Conservation (phyloP, 2,888 invertebrate genomes). For the Acrobasis suavella region DNA sequence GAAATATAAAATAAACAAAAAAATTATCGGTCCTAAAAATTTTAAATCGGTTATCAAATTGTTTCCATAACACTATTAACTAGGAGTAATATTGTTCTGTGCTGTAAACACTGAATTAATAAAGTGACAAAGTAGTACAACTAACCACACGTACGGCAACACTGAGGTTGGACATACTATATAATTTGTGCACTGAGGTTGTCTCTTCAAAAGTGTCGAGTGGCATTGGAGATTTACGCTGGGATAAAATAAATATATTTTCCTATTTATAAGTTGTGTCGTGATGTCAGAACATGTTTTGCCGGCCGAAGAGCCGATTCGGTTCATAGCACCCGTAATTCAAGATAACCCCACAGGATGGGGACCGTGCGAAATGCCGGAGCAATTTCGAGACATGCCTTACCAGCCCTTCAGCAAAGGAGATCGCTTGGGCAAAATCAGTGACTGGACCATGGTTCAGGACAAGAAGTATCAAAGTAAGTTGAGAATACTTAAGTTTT, state of each 20-base stretch:
- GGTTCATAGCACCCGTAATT: constrained; percentile 88
- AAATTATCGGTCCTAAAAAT: too few relatives aligned
- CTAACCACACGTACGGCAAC: not conserved
- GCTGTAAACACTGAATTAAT: too few relatives aligned
- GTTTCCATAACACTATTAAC: not conserved
- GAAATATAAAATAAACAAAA: too few relatives aligned
- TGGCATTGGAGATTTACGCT: constrained; percentile 52
- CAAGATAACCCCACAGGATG: constrained; percentile 95
- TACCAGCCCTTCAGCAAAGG: constrained; percentile 99
- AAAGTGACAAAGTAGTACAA: too few relatives aligned
- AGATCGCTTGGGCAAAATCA: constrained; percentile 98
- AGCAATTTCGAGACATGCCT: constrained; percentile 97
- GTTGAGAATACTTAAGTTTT: constrained; percentile 47
- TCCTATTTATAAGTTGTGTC: constrained; percentile 31
- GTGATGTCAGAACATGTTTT: constrained; percentile 77
- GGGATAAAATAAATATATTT: constrained; percentile 35
- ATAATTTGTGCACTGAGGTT: constrained; percentile 17
- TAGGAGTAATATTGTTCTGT: too few relatives aligned
- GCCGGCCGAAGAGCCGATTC: constrained; percentile 83
- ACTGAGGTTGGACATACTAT: too few relatives aligned
- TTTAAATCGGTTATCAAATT: too few relatives aligned
- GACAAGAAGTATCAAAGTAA: constrained; percentile 96
- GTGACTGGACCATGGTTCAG: constrained; percentile 98
- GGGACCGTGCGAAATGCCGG: constrained; percentile 98
- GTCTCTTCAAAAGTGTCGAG: constrained; percentile 53